Base-by-base conservation (phyloP, 2,888 invertebrate genomes). In the Nephrotoma appendiculata region DNA sequence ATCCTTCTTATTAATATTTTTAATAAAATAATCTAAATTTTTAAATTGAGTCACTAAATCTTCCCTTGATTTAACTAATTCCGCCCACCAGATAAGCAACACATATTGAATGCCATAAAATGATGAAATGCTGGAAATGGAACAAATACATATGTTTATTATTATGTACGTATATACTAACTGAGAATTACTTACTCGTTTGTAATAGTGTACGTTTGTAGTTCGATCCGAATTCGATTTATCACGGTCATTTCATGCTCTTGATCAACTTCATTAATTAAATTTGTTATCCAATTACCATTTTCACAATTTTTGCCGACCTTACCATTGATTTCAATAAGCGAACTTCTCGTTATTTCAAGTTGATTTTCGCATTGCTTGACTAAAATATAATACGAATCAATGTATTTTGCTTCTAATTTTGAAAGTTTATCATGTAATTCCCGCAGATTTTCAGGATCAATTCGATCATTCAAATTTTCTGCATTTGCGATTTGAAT, bases 391-490 rank as follows among this genome's bases (percentile, higher is more conserved):
- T 89, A 88, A 87, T 90, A 90, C 0, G 90, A 88, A 45, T 89
- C 89, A 19, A 95, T 91, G 89, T 94, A 95, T 88, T 93, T 93
- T 89, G 92, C 91, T 89, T 94, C 93, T 3, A 95, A 89, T 12
- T 92, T 91, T 31, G 90, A 90, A 85, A 93, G 93, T 89, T 94
- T 93, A 0, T 45, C 19, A 9, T 19, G 5, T 44, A 44, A 45
- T 9, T 85, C 45, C 15, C 9, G 7, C 9, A n/a, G 9, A 85
- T 45, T 45, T 31, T 43, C 42, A 2, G 41, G 41, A 84, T 15
- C 42, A 6, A 43, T 31, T 7, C 19, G 11, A 45, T 85, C 42
- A 0, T 86, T 84, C 85, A 88, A 88, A 87, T 89, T 90, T 3
- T 86, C 86, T 3, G 86, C 31, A 6, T 88, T 44, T n/a, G 19